These are phyloP conservation scores for Parazoanthus atlanticus DNA, from an alignment of 92 coral and sea anemone species.

Conservation along the genomic window DNA sequence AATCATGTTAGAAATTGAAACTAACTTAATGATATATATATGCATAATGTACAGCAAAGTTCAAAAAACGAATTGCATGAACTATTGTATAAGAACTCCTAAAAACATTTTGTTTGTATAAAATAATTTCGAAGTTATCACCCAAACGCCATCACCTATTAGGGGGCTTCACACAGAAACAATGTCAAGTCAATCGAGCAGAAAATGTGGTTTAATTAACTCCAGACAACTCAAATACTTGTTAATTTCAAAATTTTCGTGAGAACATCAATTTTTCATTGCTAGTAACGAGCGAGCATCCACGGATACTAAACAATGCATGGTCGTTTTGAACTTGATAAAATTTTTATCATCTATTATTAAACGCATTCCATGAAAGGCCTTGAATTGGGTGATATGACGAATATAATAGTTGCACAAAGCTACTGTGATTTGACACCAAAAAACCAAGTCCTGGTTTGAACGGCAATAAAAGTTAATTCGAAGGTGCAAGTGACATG, in stretches of 20 bases:
- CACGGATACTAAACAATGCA: not conserved
- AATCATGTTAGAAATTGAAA: no score
- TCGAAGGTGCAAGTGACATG: not conserved
- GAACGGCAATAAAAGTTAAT: not conserved
- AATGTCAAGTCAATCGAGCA: not conserved
- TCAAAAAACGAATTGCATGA: no score
- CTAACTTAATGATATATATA: no score
- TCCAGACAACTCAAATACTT: not conserved
- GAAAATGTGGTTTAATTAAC: not conserved
- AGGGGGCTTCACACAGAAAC: not conserved
- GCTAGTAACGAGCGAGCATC: not conserved
- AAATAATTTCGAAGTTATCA: no score
- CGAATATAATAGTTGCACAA: not conserved
- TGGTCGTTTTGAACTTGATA: not conserved
- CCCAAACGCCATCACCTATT: no score
- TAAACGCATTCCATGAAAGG: constrained; percentile 21
- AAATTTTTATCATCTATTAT: not conserved
- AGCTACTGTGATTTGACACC: not conserved
- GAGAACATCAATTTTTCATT: not conserved
- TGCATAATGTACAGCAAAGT: no score
- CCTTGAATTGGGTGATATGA: not conserved
- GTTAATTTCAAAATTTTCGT: not conserved
- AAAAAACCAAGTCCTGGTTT: not conserved
- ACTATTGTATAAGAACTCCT: no score
- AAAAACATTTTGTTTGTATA: no score